phyloP scores from a whole-genome alignment of 2,113 vertebrate genomes.

The Brienomyrus longianalis region DNA sequence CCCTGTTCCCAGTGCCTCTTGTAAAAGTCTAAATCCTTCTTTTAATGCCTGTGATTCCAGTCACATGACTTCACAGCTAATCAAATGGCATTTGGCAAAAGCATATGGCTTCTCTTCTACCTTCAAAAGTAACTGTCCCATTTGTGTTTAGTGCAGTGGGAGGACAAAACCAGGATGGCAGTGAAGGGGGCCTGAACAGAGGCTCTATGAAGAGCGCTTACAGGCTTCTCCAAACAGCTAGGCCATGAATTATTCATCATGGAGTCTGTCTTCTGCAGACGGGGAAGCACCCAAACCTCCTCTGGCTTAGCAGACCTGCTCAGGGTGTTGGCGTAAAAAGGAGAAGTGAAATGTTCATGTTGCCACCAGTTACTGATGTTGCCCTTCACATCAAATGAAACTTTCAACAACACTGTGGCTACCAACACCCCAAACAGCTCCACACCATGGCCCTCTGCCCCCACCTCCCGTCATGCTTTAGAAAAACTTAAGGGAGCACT shows the following conservation, averaged over 20 bases:
- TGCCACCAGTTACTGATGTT: neutral
- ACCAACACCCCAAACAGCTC: conserved; percentile 31
- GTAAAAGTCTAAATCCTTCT: neutral
- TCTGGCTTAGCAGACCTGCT: conserved; percentile 44
- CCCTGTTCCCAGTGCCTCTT: neutral
- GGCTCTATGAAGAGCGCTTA: neutral
- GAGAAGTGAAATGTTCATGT: neutral
- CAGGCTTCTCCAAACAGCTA: conserved; percentile 18
- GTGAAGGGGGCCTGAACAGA: neutral
- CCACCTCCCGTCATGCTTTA: conserved; percentile 13
- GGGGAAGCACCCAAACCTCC: conserved; percentile 26
- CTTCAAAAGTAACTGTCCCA: neutral
- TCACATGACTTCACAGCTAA: neutral
- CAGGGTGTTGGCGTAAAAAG: neutral
- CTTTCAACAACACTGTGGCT: conserved; percentile 14
- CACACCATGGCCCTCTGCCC: neutral
- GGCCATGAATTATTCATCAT: conserved; percentile 15
- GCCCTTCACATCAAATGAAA: conserved; percentile 55
- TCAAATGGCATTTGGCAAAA: neutral
- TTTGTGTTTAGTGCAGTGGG: neutral
- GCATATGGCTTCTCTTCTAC: neutral
- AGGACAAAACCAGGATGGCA: neutral
- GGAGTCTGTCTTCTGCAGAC: neutral
- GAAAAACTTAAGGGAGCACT: neutral
- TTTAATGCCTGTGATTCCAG: neutral